Evolutionary conservation across 2,797 vertebrate genomes (phyloP), one percentile per base, ranked within the genome.

Genomic region (Cygnus olor): DNA sequence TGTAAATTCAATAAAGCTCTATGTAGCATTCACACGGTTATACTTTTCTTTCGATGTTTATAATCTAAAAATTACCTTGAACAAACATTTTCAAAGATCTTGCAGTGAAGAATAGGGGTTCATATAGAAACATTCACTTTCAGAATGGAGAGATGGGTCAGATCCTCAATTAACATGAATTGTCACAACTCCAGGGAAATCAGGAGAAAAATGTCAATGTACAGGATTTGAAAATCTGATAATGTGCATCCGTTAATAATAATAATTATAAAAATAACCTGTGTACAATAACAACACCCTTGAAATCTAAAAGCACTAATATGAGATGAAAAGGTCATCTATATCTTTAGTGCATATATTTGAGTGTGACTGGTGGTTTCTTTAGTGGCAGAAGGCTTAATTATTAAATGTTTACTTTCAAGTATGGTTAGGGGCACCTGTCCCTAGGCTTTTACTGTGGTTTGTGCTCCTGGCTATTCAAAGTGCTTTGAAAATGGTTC

Each of bases 1-100:
- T 92, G 49, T 96, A 87, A 86, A 89, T 82, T 92, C 89, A 97
- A 58, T 95, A 96, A 93, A 93, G 24, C 65, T 90, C 15, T 56
- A 42, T 54, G 60, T 81, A 93, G 49, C n/a, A 44, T 77, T 86
- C 47, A 88, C 70, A 80, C 85, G 54, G 85, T 84, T 91, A 86
- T 69, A 19, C 25, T 80, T 85, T 88, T 95, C 38, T 92, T 80
- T 61, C 5, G 90, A 71, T 86, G 49, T 81, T 91, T 91, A 66
- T 86, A 94, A 91, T 93, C 70, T 72, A 90, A 25, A 38, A 91
- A 90, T 95, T 79, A 90, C 88, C 88, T 95, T 95, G 92, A 96
- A 93, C 51, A 89, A 93, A 91, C 6, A 70, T 65, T 85, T 91
- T 89, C 54, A 80, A 82, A 95, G 60, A 78, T 85, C 42, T 76